These are phyloP conservation scores for Aphaenogaster ashmeadi DNA, from an alignment of 1,140 invertebrate species.

Conservation along the genomic window DNA sequence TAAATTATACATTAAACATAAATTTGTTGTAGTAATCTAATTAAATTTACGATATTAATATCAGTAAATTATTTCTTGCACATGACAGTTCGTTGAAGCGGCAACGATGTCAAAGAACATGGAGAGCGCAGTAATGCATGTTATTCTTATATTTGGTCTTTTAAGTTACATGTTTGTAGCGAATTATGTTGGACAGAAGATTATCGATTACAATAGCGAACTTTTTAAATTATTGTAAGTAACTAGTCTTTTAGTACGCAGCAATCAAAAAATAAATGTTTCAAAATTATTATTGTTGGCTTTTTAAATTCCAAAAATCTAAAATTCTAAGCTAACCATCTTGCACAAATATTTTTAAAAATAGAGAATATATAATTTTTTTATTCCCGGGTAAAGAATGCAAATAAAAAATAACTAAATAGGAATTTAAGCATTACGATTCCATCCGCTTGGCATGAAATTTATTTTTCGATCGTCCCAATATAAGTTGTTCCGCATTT, in stretches of 20 bases:
- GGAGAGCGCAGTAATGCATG: neutral
- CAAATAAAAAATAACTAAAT: neutral
- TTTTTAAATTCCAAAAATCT: neutral
- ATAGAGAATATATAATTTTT: neutral
- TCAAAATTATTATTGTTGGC: neutral
- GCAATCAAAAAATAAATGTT: neutral
- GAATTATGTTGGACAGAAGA: neutral
- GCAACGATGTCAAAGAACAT: neutral
- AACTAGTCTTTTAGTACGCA: neutral
- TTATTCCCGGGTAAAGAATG: neutral
- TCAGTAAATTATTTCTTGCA: neutral
- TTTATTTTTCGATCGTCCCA: neutral
- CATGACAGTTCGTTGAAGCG: neutral
- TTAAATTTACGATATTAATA: neutral
- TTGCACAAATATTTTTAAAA: neutral
- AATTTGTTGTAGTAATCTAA: neutral
- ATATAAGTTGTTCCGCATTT: neutral
- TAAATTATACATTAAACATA: neutral
- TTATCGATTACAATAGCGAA: neutral
- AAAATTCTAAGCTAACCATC: neutral
- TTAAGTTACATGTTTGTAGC: slow-evolving; percentile 36
- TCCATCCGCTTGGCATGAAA: neutral
- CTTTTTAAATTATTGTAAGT: slow-evolving; percentile 13
- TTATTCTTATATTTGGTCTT: neutral
- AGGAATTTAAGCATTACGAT: neutral